phyloP scores from a whole-genome alignment of 2,888 invertebrate species.

The Pristionchus japonicus region DNA sequence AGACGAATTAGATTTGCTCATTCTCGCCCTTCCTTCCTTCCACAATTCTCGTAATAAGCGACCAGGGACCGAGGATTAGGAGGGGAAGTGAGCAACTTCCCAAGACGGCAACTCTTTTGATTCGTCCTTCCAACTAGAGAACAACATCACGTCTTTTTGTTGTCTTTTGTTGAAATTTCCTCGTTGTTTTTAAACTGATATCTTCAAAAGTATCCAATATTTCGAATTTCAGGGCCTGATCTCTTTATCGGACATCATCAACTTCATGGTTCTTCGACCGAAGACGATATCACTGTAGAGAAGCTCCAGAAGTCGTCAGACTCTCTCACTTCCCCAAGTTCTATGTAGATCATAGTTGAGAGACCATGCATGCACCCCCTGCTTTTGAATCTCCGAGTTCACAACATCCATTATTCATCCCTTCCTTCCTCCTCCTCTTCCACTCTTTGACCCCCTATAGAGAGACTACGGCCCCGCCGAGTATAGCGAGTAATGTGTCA shows the following conservation, averaged over 20 bases:
- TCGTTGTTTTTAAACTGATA: background rate
- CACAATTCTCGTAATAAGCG: background rate
- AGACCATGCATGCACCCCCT: no score
- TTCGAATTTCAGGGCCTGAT: conserved; percentile 59
- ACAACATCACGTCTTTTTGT: background rate
- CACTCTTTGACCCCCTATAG: background rate
- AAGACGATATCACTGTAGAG: conserved; percentile 1
- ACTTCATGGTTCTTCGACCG: conserved; percentile 58
- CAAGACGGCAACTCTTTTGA: conserved; percentile 10
- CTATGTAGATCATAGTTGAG: no score
- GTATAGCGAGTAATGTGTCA: conserved; percentile 39
- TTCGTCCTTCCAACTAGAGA: background rate
- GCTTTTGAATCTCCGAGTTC: background rate
- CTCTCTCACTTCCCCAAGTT: no score
- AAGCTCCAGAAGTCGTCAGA: no score
- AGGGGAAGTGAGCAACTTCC: background rate
- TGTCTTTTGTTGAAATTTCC: background rate
- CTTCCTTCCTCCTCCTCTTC: background rate
- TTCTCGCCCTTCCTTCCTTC: conserved; percentile 4
- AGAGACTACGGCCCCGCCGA: background rate
- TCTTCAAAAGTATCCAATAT: background rate
- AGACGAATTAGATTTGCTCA: background rate
- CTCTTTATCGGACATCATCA: conserved; percentile 65
- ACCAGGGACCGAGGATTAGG: conserved; percentile 8
- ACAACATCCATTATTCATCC: background rate